These are phyloP conservation scores for Thomomys bottae DNA, from an alignment of 2,113 vertebrate species.

Conservation along the genomic window DNA sequence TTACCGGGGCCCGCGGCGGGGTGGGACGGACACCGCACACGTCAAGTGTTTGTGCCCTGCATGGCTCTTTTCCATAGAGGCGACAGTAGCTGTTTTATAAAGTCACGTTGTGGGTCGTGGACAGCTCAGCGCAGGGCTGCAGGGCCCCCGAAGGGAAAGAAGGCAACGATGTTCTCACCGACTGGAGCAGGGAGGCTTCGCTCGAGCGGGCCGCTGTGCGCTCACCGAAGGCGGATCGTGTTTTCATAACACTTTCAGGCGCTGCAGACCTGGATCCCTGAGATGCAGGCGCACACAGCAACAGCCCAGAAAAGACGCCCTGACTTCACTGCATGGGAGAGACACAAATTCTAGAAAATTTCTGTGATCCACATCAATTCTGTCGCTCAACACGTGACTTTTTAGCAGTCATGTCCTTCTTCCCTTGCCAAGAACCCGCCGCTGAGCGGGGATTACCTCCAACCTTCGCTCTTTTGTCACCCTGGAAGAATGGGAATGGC, in stretches of 20 bases:
- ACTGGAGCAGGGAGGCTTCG: neutral
- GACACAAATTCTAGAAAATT: conserved; percentile 20
- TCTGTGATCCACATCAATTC: conserved; percentile 17
- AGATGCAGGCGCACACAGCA: neutral
- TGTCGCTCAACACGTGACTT: neutral
- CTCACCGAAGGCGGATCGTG: neutral
- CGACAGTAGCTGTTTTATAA: neutral
- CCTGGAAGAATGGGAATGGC: neutral
- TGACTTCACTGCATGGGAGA: neutral
- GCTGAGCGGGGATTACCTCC: neutral
- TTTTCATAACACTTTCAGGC: conserved; percentile 9
- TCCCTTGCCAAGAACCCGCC: neutral
- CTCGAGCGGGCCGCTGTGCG: neutral
- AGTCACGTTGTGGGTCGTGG: neutral
- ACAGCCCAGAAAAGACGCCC: neutral
- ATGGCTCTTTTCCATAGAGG: neutral
- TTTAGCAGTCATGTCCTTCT: too few relatives aligned
- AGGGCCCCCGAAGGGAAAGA: neutral
- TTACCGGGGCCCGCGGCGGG: neutral
- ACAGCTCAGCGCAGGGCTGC: neutral
- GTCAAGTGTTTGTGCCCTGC: neutral
- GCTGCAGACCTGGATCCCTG: neutral
- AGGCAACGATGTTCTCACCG: neutral
- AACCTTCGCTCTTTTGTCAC: neutral
- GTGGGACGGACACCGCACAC: too few relatives aligned